Percentiles rank a stretch among this genome's conserved stretches.
Evolutionary conservation across 2,888 invertebrate genomes (phyloP).

Genomic region (Caenorhabditis zanzibari): DNA sequence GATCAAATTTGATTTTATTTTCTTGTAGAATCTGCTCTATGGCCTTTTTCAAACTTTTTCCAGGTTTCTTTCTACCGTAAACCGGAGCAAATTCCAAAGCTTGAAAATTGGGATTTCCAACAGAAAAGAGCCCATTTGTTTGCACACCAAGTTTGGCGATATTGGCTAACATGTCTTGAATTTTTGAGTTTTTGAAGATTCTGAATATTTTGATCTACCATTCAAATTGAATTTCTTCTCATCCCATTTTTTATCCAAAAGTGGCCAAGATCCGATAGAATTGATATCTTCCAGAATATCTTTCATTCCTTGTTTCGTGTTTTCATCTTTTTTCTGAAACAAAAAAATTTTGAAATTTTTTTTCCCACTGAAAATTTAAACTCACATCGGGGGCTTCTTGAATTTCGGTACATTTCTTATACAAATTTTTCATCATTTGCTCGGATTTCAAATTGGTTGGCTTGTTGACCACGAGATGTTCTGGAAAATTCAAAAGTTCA

Average conservation of each 20-base stretch:
- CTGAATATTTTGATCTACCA: not conserved
- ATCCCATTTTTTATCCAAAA: constrained; percentile 59
- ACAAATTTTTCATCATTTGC: not conserved
- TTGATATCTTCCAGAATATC: constrained; percentile 11
- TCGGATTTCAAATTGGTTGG: constrained; percentile 17
- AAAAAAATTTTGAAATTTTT: too few relatives aligned
- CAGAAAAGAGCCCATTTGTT: not conserved
- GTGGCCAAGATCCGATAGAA: constrained; percentile 76
- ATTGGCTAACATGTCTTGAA: constrained; percentile 9
- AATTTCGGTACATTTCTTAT: not conserved
- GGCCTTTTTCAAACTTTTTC: not conserved
- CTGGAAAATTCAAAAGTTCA: not conserved
- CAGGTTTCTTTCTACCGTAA: not conserved
- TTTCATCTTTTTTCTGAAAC: not conserved
- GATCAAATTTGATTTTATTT: not conserved
- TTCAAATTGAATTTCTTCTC: constrained; percentile 51
- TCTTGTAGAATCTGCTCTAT: not conserved
- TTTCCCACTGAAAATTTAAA: too few relatives aligned
- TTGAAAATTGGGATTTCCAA: not conserved
- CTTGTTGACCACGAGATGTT: not conserved
- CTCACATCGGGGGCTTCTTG: too few relatives aligned
- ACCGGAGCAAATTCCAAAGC: not conserved
- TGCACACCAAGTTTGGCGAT: not conserved
- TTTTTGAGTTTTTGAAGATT: not conserved
- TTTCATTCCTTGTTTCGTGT: not conserved